Evolutionary conservation across 2,113 vertebrate species (phyloP).

Genomic region (Heterochromis multidens): DNA sequence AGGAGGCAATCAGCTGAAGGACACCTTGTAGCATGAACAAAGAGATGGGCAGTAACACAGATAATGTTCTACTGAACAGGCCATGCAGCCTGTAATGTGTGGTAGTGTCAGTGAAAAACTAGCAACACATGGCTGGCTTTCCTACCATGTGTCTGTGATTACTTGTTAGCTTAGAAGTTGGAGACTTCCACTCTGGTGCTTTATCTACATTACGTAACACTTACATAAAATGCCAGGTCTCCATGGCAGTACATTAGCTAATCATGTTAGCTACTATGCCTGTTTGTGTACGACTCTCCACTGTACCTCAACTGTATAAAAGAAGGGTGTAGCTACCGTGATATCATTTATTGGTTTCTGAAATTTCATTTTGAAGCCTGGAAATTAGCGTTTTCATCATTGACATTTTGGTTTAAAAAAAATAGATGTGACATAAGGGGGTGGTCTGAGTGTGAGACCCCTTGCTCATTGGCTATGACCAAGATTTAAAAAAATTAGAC

Average conservation of each 20-base stretch:
- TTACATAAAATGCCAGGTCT: background rate
- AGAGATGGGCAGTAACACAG: background rate
- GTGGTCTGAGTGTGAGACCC: background rate
- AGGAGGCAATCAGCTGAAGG: too few species aligned
- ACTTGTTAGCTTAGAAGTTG: too few species aligned
- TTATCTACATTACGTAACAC: background rate
- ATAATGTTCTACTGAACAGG: background rate
- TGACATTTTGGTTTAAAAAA: background rate
- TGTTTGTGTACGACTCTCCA: background rate
- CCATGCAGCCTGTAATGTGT: accelerated
- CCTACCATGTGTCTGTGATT: too few species aligned
- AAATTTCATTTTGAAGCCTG: background rate
- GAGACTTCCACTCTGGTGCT: too few species aligned
- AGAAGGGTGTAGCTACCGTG: background rate
- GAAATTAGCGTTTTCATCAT: background rate
- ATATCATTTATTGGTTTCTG: background rate
- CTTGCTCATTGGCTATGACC: background rate
- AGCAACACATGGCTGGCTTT: background rate
- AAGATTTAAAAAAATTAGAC: background rate
- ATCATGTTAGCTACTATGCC: background rate
- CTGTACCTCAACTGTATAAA: background rate
- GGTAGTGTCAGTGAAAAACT: background rate
- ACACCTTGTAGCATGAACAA: too few species aligned
- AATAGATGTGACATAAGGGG: background rate
- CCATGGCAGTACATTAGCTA: background rate